These are phyloP conservation scores for Panthera tigris DNA, from an alignment of 2,113 vertebrate species.

Conservation along the genomic window DNA sequence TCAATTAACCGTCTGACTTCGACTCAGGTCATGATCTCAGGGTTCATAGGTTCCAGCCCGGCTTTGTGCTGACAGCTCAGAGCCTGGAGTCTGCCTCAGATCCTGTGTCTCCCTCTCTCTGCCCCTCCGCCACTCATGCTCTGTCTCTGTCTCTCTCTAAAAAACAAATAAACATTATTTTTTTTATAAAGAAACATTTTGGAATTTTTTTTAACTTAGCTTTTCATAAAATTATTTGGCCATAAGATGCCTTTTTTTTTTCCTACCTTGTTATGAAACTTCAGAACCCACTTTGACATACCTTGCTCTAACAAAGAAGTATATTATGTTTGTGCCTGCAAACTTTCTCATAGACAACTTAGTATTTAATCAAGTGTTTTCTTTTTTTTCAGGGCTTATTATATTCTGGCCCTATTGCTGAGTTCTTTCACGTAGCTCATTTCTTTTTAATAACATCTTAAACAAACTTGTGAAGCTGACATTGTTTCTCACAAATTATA, in stretches of 20 bases:
- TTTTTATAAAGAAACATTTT: not conserved
- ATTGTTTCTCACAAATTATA: not conserved
- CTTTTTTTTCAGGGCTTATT: not conserved
- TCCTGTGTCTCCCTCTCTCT: no score
- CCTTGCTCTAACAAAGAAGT: not conserved
- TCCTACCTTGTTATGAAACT: not conserved
- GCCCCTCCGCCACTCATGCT: no score
- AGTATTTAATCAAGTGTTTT: not conserved
- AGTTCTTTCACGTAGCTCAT: not conserved
- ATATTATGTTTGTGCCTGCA: not conserved
- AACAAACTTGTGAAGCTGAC: not conserved
- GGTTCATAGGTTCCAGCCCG: no score
- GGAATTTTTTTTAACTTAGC: conserved; percentile 32
- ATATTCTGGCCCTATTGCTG: not conserved
- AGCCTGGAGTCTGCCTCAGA: no score
- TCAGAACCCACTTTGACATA: not conserved
- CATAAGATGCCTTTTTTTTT: not conserved
- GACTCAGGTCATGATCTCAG: no score
- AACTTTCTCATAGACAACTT: not conserved
- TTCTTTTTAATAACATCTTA: not conserved
- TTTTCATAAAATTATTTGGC: not conserved
- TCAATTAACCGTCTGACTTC: no score
- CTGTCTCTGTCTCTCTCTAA: no score
- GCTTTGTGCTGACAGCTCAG: no score
- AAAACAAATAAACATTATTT: no score